A percentile compares a stretch with the other conserved stretches of the same genome.
phyloP scores from a whole-genome alignment of 1,140 invertebrate species.

The Rhizoglyphus robini region DNA sequence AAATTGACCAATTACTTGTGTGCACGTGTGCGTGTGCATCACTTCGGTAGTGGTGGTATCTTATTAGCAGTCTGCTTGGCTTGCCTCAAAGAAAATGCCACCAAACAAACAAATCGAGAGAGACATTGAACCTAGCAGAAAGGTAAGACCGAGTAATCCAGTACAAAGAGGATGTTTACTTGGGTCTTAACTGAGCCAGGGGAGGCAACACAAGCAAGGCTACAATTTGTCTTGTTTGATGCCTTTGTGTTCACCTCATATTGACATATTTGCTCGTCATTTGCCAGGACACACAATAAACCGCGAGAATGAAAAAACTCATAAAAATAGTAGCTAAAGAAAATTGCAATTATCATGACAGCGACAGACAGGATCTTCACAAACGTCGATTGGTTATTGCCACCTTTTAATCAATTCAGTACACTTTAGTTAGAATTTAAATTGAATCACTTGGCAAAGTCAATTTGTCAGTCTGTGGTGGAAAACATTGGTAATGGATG shows the following conservation, averaged over 20 bases:
- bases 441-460: background rate
- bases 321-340: too few species aligned
- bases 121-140: background rate
- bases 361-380: background rate
- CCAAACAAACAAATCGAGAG: background rate
- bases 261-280: background rate
- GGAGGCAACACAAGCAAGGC: background rate
- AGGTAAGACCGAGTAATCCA: background rate
- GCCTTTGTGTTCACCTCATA: background rate
- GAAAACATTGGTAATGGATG: background rate
- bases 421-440: background rate
- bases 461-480: background rate
- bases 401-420: slow-evolving; percentile 4
- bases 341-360: too few species aligned
- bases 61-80: background rate
- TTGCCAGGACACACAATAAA: too few species aligned
- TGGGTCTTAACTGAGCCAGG: background rate
- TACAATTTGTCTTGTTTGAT: slow-evolving; percentile 6
- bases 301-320: too few species aligned
- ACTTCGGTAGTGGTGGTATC: slow-evolving; percentile 8
- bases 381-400: background rate
- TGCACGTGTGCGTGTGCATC: too few species aligned
- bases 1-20: too few species aligned
- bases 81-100: background rate
- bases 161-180: slow-evolving; percentile 2